Evolutionary conservation across 2,888 invertebrate genomes (phyloP).

Genomic region (Danaus chrysippus): DNA sequence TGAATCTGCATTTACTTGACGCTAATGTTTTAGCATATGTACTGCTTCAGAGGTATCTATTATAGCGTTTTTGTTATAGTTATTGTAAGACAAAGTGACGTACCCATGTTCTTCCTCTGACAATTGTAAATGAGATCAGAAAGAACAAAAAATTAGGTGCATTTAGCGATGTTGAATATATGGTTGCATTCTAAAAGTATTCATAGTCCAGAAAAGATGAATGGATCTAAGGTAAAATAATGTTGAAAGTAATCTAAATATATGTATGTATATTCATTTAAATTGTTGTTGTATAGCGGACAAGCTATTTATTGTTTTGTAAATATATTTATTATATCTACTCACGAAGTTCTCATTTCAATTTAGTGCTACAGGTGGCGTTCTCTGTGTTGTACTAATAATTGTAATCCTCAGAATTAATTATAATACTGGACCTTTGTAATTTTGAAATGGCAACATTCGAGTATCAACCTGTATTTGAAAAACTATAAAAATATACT

Average conservation of each 20-base stretch:
- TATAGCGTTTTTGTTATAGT: constrained; percentile 1
- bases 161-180: too few species aligned
- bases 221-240: too few species aligned
- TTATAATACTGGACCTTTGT: background rate
- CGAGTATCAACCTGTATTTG: too few species aligned
- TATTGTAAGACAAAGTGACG: constrained; percentile 4
- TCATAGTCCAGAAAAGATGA: too few species aligned
- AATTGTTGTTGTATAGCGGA: constrained; percentile 19
- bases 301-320: constrained; percentile 24
- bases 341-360: background rate
- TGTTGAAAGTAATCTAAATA: too few species aligned
- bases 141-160: too few species aligned
- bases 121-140: too few species aligned
- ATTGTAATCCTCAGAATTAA: background rate
- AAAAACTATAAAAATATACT: too few species aligned
- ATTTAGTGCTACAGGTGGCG: background rate
- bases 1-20: too few species aligned
- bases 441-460: constrained; percentile 9
- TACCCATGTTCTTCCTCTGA: too few species aligned
- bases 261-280: background rate
- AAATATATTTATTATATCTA: constrained; percentile 31
- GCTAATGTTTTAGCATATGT: too few species aligned
- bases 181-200: too few species aligned
- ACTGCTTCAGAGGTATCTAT: background rate
- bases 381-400: background rate